Percentiles rank a stretch among this genome's conserved stretches.
Evolutionary conservation across 2,797 vertebrate species (phyloP).

Genomic region (Poecile montanus): DNA sequence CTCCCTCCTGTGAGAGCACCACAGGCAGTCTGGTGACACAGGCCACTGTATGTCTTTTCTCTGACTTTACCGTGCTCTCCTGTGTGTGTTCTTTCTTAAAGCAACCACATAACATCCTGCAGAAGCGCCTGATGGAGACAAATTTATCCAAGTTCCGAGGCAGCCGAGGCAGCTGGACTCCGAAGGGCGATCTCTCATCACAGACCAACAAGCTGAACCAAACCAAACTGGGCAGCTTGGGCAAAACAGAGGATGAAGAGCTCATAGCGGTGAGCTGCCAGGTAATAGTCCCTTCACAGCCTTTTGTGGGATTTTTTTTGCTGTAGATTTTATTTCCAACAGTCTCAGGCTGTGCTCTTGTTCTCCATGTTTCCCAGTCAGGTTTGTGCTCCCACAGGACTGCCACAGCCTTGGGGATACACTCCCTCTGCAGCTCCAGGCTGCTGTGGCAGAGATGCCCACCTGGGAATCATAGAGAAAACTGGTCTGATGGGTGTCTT

Average conservation of each 20-base stretch:
- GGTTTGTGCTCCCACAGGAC: rapidly evolving
- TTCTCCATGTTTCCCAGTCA: rapidly evolving
- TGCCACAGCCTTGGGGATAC: background rate
- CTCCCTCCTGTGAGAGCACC: rapidly evolving
- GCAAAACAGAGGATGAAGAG: conserved; percentile 78
- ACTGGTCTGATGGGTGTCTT: background rate
- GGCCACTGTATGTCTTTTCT: background rate
- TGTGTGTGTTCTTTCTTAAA: conserved; percentile 59
- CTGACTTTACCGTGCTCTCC: background rate
- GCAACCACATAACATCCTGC: conserved; percentile 90
- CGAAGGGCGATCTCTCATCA: conserved; percentile 48
- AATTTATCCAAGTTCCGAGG: conserved; percentile 81
- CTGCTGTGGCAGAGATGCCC: background rate
- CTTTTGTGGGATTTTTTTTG: rapidly evolving
- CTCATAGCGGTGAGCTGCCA: conserved; percentile 84
- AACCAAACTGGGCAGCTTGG: conserved; percentile 63
- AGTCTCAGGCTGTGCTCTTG: background rate
- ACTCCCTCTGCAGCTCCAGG: background rate
- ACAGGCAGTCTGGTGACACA: background rate
- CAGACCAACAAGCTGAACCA: conserved; percentile 71
- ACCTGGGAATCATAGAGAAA: background rate
- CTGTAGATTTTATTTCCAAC: background rate
- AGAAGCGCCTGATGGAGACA: conserved; percentile 87
- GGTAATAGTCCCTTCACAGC: conserved; percentile 67
- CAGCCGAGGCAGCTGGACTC: conserved; percentile 72